Percentiles rank a stretch among this genome's conserved stretches.
Conservation (phyloP, 2,888 invertebrate genomes). For the Cataglyphis altisquamis region DNA sequence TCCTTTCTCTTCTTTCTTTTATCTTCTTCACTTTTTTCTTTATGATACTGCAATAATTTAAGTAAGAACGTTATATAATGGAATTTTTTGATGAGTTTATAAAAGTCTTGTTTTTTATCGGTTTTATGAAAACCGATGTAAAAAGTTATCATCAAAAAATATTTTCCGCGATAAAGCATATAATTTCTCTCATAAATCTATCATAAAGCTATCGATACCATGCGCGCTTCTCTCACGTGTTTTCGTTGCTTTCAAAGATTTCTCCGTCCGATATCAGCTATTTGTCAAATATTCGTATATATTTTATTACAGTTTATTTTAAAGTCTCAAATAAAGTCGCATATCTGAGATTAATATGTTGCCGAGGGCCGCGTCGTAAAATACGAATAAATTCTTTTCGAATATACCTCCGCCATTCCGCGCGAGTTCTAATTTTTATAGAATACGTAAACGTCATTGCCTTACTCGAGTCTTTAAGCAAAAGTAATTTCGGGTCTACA, state of each 20-base stretch:
- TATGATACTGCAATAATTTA: background rate
- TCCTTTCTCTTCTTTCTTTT: background rate
- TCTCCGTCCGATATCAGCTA: background rate
- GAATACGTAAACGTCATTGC: background rate
- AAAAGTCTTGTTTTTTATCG: background rate
- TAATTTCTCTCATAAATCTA: background rate
- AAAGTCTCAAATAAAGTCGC: background rate
- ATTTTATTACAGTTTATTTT: conserved; percentile 1
- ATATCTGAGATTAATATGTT: background rate
- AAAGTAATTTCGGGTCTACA: background rate
- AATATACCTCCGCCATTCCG: background rate
- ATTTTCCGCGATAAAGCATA: background rate
- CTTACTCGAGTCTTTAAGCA: background rate
- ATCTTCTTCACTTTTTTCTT: background rate
- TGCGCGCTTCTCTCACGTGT: background rate
- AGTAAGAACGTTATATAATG: background rate
- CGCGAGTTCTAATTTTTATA: background rate
- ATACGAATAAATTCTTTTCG: background rate
- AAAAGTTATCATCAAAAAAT: background rate
- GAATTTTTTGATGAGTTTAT: background rate
- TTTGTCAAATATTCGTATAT: conserved; percentile 2
- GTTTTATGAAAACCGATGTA: background rate
- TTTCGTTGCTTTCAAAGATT: conserved; percentile 11
- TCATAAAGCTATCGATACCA: background rate
- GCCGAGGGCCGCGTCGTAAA: background rate